These are phyloP conservation scores for Cladopsammia gracilis DNA, from an alignment of 64 coral and sea anemone genomes.

Conservation along the genomic window DNA sequence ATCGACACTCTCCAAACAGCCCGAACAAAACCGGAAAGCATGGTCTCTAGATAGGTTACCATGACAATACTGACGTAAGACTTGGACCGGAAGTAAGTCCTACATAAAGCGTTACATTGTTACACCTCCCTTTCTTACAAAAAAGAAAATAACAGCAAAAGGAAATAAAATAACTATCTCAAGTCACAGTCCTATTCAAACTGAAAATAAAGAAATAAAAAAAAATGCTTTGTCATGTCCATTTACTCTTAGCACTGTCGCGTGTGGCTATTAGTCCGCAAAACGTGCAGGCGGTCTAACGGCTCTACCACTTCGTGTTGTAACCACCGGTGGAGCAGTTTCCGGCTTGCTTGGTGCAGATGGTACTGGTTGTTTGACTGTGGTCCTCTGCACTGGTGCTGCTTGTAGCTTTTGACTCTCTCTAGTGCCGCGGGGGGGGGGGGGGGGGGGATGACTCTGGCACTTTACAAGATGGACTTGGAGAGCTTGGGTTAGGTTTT, in stretches of 20 bases:
- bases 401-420: too few species aligned
- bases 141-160: not conserved
- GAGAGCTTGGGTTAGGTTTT: too few species aligned
- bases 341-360: not conserved
- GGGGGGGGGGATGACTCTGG: not conserved
- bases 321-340: not conserved
- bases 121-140: not conserved
- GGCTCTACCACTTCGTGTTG: not conserved
- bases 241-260: not conserved
- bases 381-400: not conserved
- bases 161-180: not conserved
- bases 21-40: not conserved
- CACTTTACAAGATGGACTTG: not conserved
- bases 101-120: too few species aligned
- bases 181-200: not conserved
- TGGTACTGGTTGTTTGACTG: not conserved
- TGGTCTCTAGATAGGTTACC: not conserved
- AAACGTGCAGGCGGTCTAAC: not conserved
- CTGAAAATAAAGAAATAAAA: not conserved
- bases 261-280: not conserved
- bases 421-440: not conserved
- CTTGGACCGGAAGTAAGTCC: not conserved
- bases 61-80: not conserved
- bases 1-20: too few species aligned
- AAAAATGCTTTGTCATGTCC: not conserved